Base-by-base conservation (phyloP, 2,888 invertebrate genomes). In the Lepidocyrtinus sp. region DNA sequence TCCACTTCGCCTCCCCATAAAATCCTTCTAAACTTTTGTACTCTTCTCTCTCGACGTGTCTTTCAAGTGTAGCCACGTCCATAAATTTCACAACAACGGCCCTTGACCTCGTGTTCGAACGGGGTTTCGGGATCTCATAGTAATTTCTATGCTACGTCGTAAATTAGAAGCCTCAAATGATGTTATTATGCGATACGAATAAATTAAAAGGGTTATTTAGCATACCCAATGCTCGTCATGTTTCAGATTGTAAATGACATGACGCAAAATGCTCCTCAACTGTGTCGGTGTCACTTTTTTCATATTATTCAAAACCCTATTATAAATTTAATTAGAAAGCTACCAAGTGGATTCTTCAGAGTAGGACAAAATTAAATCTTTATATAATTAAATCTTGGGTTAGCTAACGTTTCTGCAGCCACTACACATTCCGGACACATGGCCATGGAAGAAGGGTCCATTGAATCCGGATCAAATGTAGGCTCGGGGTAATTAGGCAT, bases 11-110 rank as follows among this genome's bases (percentile, higher is more conserved):
- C 89, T 98, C 97, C 0, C 95, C 93, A 74, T 95, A 90, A 89
- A 98, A 97, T 1, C 95, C 95, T 87, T 96, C 96, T 0, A 96
- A 94, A 88, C 94, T 95, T 15, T 94, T 94, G 89, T 96, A 98
- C 15, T 91, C 87, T 72, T 93, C 93, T 65, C 92, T 91, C 69
- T 91, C 90, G 67, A 97, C 94, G 88, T 96, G 95, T 73, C 92
- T 90, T 87, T 94, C 93, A 87, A 98, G 90, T 17, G 91, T 91
- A 15, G 91, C 90, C 55, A 98, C 90, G 88, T 95, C 95, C 92
- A 97, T 96, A 0, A 97, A 96, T 88, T 95, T 93, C 1, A 95
- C 92, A 55, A 98, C 93, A 87, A 94, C 95, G 86, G 94, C 94
- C 82, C 91, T 90, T 88, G 96, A 96, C 83, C 93, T 55, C 1